Conservation (phyloP, 2,888 invertebrate species). For the Ophioninae sp. region DNA sequence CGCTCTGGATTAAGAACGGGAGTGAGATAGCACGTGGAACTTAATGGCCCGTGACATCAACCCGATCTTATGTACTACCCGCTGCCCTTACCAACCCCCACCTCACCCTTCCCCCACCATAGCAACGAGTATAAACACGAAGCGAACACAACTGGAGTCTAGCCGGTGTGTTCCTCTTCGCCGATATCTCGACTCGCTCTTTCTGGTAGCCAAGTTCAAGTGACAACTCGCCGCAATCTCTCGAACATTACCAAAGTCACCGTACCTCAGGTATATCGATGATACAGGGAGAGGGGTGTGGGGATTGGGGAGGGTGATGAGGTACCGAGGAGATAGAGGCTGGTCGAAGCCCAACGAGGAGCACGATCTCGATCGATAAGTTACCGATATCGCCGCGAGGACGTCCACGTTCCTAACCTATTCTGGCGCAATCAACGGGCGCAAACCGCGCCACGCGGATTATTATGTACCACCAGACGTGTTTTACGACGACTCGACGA, state of each 20-base stretch:
- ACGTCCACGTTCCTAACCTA: slow-evolving; percentile 1
- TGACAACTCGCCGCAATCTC: slow-evolving; percentile 65
- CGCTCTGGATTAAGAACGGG: slow-evolving; percentile 56
- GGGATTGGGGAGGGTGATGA: neutral
- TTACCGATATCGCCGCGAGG: slow-evolving; percentile 6
- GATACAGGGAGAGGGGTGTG: neutral
- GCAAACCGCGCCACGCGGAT: neutral
- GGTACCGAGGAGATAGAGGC: too few relatives aligned
- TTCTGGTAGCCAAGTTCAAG: slow-evolving; percentile 57
- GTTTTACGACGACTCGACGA: neutral
- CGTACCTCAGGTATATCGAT: slow-evolving; percentile 25
- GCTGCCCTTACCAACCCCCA: neutral
- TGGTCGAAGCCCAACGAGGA: slow-evolving; percentile 20
- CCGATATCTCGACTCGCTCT: slow-evolving; percentile 15
- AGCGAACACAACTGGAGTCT: slow-evolving; percentile 8
- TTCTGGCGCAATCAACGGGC: neutral
- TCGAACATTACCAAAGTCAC: slow-evolving; percentile 40
- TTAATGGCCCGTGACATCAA: slow-evolving; percentile 61
- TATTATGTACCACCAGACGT: neutral
- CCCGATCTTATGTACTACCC: slow-evolving; percentile 40
- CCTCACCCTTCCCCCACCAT: too few relatives aligned
- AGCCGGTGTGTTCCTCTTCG: slow-evolving; percentile 25
- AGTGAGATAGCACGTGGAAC: slow-evolving; percentile 63
- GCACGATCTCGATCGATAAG: slow-evolving; percentile 16
- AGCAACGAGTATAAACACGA: neutral